Evolutionary conservation across 1,140 invertebrate genomes (phyloP).

Genomic region (Zaprionus lachaisei): DNA sequence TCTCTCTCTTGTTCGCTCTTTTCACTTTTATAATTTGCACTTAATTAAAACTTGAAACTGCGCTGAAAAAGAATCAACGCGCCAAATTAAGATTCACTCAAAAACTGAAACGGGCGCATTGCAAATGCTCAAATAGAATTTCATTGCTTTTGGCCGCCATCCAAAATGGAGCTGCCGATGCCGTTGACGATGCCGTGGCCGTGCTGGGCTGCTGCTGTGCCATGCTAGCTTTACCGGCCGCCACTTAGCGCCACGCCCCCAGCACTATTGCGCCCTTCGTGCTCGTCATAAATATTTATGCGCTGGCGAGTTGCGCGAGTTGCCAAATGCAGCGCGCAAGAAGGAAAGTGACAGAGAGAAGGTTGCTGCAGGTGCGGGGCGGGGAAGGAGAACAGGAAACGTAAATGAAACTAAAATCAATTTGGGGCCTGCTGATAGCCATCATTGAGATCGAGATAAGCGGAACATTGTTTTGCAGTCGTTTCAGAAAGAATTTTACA

Average conservation of each 20-base stretch:
- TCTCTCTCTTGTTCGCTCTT: background rate
- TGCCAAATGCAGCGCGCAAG: constrained; percentile 65
- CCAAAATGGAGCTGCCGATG: constrained; percentile 46
- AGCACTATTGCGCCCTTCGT: constrained; percentile 4
- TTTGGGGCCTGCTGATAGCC: constrained; percentile 72
- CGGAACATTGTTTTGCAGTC: constrained; percentile 29
- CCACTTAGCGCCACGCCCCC: constrained; percentile 38
- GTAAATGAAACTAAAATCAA: constrained; percentile 81
- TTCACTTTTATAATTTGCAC: constrained; percentile 73
- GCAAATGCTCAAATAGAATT: constrained; percentile 73
- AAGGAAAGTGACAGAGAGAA: constrained; percentile 19
- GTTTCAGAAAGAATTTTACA: constrained; percentile 7
- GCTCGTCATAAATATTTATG: constrained; percentile 79
- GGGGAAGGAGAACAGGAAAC: constrained; percentile 55
- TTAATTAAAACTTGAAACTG: constrained; percentile 72
- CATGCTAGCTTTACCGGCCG: constrained; percentile 28
- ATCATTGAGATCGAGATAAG: constrained; percentile 75
- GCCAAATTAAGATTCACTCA: constrained; percentile 50
- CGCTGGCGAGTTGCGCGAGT: constrained; percentile 27
- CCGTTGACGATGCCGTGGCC: background rate
- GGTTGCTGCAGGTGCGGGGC: background rate
- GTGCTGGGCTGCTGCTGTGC: background rate
- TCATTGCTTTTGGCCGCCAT: constrained; percentile 74
- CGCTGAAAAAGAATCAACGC: constrained; percentile 34
- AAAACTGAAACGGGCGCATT: constrained; percentile 47